Evolutionary conservation across 2,113 vertebrate genomes (phyloP), one percentile per base, ranked within the genome.

Genomic region (Corvus cornix): DNA sequence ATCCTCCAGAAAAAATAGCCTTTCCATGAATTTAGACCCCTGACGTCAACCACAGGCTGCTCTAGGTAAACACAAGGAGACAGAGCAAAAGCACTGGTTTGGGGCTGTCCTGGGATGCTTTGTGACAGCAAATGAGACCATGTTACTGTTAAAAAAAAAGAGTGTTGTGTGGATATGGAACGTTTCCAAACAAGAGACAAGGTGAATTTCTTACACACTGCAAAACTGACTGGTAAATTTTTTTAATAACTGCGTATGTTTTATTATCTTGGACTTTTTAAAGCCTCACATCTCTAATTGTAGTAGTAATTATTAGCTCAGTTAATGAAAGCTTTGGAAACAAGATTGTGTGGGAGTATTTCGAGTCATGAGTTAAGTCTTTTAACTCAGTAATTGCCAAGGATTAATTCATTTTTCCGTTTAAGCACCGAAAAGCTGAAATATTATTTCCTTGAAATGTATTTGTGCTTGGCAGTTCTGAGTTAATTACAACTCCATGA

Each of bases 301-400:
- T 93, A 83, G 83, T 66, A 88, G 94, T 69, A 97, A 97, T 98
- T 97, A 97, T 68, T 94, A 96, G 86, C 92, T 97, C 89, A 92
- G 88, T 96, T 97, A 97, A 97, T 97, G 91, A 97, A 96, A 94
- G 93, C 89, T 94, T 96, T 97, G 84, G 97, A 96, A 97, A 93
- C 66, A 90, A 95, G 90, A 96, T 93, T 98, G 95, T 27, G 59
- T 97, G 92, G 97, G 97, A 97, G 95, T 87, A 94, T 93, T 96
- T 97, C 49, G 96, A 91, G 87, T 94, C 75, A 93, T 95, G 96
- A 97, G 92, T 96, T 96, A 97, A 94, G 90, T 93, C 96, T 96
- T 93, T 98, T 98, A 98, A 98, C 97, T 97, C 96, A 96, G 79
- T 96, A 97, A 96, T 96, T 98, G 92, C 97, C 96, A 97, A 67